Evolutionary conservation across 2,797 vertebrate species (phyloP), one percentile per base, ranked within the genome.

Genomic region (Sebastes iracundus): DNA sequence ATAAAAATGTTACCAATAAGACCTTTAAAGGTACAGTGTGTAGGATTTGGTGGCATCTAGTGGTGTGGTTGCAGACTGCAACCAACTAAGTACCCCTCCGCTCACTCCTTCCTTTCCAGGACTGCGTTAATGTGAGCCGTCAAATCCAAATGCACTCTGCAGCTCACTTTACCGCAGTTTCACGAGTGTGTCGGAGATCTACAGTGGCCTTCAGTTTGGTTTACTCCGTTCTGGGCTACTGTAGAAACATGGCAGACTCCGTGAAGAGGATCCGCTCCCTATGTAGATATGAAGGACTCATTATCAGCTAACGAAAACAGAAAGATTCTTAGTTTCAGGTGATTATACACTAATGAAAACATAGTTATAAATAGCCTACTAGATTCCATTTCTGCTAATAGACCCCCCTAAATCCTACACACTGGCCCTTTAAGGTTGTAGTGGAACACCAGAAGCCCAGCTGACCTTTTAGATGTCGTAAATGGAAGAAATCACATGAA

Each of bases 401-500:
- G 7, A 52, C 7, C 49, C 20, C 2, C 7, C 7, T 20, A 20
- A 49, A 49, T 49, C 1, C 46, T 18, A 49, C 18, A 52, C 49
- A 52, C 20, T 2, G 4, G 0, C 9, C 49, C 49, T 20, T 65
- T 49, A 11, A 62, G 27, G 7, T 30, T 22, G 22, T 2, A 6
- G 23, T 27, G 53, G 6, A 18, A 35, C 61, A 16, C 8, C 22
- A 60, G 77, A 66, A 30, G 16, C 16, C 8, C 53, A 70, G 28
- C 28, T 77, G 77, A 80, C 60, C 46, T 73, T 72, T 56, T 56
- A 35, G 18, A 63, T 80, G 60, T 2, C 2, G 10, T 10, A 32
- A 22, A 61, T n/a, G 38, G 7, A 42, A 42, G 18, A 9, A 76
- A 76, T 42, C 20, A 12, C 10, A 38, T 30, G 7, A 30, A 72